Evolutionary conservation across 2,888 invertebrate species (phyloP).

Genomic region (Tridacna crocea): DNA sequence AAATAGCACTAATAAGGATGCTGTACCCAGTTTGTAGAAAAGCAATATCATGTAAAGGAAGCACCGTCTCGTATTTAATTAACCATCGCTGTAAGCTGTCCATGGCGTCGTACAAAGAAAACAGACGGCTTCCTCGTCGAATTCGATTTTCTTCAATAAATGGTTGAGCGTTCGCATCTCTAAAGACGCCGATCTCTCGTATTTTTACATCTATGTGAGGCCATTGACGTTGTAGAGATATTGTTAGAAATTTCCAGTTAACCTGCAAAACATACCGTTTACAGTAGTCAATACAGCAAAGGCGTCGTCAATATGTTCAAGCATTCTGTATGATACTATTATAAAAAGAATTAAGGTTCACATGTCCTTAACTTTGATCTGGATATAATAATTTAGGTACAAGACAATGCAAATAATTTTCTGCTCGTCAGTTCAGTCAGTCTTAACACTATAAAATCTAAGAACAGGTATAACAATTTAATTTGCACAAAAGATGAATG

Average conservation of each 20-base stretch:
- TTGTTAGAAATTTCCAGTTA: constrained; percentile 73
- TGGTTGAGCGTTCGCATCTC: constrained; percentile 74
- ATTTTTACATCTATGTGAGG: constrained; percentile 73
- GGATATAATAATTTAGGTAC: no score
- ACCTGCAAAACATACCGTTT: constrained; percentile 60
- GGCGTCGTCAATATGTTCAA: no score
- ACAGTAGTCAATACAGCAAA: no score
- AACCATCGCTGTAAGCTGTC: constrained; percentile 71
- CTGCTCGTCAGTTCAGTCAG: no score
- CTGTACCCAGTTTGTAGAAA: constrained; percentile 74
- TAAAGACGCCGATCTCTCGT: constrained; percentile 73
- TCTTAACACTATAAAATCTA: no score
- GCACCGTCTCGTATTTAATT: constrained; percentile 66
- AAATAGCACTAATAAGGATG: no score
- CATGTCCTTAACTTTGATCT: no score
- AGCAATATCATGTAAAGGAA: constrained; percentile 71
- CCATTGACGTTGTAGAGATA: constrained; percentile 67
- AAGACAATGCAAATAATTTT: no score
- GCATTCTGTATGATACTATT: no score
- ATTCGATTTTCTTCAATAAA: constrained; percentile 76
- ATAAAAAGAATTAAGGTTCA: no score
- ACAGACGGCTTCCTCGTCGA: constrained; percentile 63
- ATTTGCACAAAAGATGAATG: no score
- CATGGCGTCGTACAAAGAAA: constrained; percentile 74
- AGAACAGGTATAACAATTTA: no score